These are phyloP conservation scores for Battus philenor DNA, from an alignment of 1,140 invertebrate species.

Conservation along the genomic window DNA sequence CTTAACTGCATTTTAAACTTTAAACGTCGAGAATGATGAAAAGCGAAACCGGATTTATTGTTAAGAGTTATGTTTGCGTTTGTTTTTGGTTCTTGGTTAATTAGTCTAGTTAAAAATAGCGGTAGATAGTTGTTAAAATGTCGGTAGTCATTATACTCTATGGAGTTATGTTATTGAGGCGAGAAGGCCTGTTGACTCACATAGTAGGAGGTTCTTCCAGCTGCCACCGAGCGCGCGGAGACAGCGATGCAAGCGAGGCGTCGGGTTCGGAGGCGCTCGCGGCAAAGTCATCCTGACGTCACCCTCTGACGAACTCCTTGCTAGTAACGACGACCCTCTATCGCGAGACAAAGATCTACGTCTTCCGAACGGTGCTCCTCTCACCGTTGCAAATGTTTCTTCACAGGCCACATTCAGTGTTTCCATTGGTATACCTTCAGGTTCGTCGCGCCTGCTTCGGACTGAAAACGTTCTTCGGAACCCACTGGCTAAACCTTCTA, in stretches of 20 bases:
- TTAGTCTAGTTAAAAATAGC: slow-evolving; percentile 38
- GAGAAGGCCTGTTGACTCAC: slow-evolving; percentile 74
- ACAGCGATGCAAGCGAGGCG: slow-evolving; percentile 77
- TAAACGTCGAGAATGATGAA: slow-evolving; percentile 57
- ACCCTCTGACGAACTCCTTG: slow-evolving; percentile 72
- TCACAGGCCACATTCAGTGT: slow-evolving; percentile 56
- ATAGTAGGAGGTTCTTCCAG: slow-evolving; percentile 80
- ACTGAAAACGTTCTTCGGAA: slow-evolving; percentile 66
- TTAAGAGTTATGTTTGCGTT: slow-evolving; percentile 47
- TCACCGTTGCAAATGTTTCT: slow-evolving; percentile 65
- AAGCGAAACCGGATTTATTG: slow-evolving; percentile 44
- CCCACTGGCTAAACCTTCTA: slow-evolving; percentile 57
- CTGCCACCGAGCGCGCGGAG: slow-evolving; percentile 78
- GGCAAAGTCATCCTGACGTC: slow-evolving; percentile 60
- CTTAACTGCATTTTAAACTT: slow-evolving; percentile 59
- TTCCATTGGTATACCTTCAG: slow-evolving; percentile 61
- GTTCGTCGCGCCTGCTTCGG: slow-evolving; percentile 48
- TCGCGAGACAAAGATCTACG: slow-evolving; percentile 59
- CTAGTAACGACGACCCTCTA: slow-evolving; percentile 57
- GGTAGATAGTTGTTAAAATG: slow-evolving; percentile 21
- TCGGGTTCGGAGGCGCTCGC: slow-evolving; percentile 51
- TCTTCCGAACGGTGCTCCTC: slow-evolving; percentile 61
- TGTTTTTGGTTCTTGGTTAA: slow-evolving; percentile 43
- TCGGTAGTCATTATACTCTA: slow-evolving; percentile 25
- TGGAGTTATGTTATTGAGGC: slow-evolving; percentile 32